A percentile compares a stretch with the other conserved stretches of the same genome.
These are phyloP conservation scores for Palloptera scutellata DNA, from an alignment of 2,888 invertebrate genomes.

Conservation along the genomic window DNA sequence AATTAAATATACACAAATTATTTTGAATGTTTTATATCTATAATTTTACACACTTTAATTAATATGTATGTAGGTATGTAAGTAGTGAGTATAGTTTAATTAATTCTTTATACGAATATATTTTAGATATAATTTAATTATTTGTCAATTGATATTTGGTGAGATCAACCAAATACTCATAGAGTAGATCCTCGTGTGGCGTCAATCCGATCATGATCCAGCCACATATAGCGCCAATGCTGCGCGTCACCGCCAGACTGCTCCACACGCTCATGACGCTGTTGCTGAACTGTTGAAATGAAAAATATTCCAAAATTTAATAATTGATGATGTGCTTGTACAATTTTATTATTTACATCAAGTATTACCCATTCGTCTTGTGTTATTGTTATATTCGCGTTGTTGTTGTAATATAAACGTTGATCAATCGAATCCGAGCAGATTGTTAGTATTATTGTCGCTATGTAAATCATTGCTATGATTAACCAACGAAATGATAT, in stretches of 20 bases:
- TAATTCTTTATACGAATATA: constrained; percentile 8
- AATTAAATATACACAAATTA: too few species aligned
- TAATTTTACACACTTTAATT: neutral
- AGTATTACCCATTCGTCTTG: constrained; percentile 63
- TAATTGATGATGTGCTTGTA: neutral
- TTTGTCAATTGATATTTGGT: constrained; percentile 64
- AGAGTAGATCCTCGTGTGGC: constrained; percentile 66
- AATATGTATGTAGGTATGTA: constrained; percentile 1
- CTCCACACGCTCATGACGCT: constrained; percentile 67
- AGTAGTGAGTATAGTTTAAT: neutral
- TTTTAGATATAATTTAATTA: constrained; percentile 58
- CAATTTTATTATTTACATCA: neutral
- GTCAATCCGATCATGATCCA: constrained; percentile 68
- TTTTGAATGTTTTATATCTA: too few species aligned
- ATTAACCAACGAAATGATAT: constrained; percentile 64
- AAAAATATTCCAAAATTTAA: neutral
- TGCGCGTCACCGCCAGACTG: constrained; percentile 67
- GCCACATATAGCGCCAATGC: constrained; percentile 67
- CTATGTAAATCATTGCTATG: constrained; percentile 64
- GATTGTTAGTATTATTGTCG: constrained; percentile 64
- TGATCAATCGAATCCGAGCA: constrained; percentile 64
- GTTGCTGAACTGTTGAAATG: constrained; percentile 58
- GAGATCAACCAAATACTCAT: constrained; percentile 65
- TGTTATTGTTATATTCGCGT: constrained; percentile 59
- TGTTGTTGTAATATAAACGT: constrained; percentile 58